Evolutionary conservation across 1,140 invertebrate species (phyloP), one percentile per base, ranked within the genome.

Genomic region (Thaumetopoea pityocampa): DNA sequence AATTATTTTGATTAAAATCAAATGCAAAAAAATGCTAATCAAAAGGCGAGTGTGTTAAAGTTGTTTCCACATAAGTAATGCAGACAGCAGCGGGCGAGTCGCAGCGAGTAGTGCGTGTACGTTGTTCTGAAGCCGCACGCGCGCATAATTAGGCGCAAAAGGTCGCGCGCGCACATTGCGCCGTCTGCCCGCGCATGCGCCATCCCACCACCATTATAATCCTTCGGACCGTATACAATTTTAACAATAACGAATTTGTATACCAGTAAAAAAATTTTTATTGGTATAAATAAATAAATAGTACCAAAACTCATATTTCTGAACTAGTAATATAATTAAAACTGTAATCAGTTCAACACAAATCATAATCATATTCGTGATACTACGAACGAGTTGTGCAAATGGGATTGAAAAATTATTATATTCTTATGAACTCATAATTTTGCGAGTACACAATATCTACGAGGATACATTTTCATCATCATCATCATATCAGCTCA

Each of bases 111-210:
- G 51, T 56, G 59, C 56, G 65, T 57, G 60, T 28, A 38, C 30
- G 30, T 4, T 2, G 10, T 4, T 8, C 30, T 34, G 29, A 19
- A 26, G 19, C 41, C 69, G 67, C 72, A 74, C 70, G 67, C 68
- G 70, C 57, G 56, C 59, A 48, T 73, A 79, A 81, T 81, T 79
- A 67, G 60, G 46, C 47, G 61, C 34, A 57, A 80, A 77, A 81
- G 77, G 77, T 81, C 77, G 72, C 70, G 55, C 49, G 67, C 62
- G 58, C 77, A 81, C 77, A 81, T 81, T 81, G 77, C 72, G 69
- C 61, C 32, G 38, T 19, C 27, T 41, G 36, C 46, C 32, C 27
- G 34, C 44, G 29, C 37, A 12, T 5, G 14, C 27, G 17, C 46
- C 30, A 15, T 15, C 23, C 40, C 28, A 40, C 20, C 34, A 28